Percentiles rank a stretch among this genome's conserved stretches.
Conservation (phyloP, 2,888 invertebrate genomes). For the Strigamia maritima region DNA sequence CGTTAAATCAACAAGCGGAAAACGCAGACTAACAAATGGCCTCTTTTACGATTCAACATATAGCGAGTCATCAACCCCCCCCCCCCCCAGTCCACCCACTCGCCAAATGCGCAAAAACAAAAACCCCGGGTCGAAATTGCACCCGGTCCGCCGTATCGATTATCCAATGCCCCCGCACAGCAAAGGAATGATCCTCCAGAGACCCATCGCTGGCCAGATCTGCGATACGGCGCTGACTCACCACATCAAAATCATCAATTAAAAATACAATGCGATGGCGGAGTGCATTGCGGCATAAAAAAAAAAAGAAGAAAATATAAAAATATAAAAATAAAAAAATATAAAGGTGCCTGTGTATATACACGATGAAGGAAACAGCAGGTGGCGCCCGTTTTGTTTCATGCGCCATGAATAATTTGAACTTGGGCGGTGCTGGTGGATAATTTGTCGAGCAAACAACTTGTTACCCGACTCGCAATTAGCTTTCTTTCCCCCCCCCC, state of each 20-base stretch:
- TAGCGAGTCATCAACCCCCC: not conserved
- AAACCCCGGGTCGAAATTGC: not conserved
- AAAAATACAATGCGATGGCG: not conserved
- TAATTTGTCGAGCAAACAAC: conserved; percentile 24
- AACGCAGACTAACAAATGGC: conserved; percentile 21
- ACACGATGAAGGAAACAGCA: conserved; percentile 8
- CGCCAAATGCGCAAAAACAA: not conserved
- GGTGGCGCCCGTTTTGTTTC: conserved; percentile 5
- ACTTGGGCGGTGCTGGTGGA: conserved; percentile 11
- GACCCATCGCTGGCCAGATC: not conserved
- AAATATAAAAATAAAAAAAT: not conserved
- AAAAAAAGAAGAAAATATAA: not conserved
- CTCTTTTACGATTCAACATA: conserved; percentile 21
- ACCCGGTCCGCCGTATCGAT: not conserved
- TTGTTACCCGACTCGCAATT: not conserved
- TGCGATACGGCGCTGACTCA: conserved; percentile 22
- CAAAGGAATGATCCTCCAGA: not conserved
- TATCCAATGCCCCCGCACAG: not conserved
- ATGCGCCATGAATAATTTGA: conserved; percentile 22
- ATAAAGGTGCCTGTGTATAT: not conserved
- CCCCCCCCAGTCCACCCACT: not conserved
- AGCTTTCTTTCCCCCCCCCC: not conserved
- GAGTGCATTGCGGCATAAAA: not conserved
- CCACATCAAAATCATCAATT: conserved; percentile 21
- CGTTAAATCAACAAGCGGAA: conserved; percentile 27